These are phyloP conservation scores for Drosophila parthenogenetica DNA, from an alignment of 2,888 invertebrate genomes.

Conservation along the genomic window DNA sequence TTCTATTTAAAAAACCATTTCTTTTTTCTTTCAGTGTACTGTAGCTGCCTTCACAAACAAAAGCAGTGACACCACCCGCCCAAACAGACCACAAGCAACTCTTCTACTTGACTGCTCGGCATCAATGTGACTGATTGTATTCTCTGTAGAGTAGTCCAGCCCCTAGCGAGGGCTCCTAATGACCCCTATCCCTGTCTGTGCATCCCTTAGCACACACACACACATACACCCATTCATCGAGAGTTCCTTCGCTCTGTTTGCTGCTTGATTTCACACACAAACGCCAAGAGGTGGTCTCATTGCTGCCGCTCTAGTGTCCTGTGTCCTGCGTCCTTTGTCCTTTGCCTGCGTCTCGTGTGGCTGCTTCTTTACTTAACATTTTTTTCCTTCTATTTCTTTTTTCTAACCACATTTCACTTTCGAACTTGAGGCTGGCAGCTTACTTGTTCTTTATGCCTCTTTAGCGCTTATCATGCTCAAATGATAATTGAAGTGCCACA, in stretches of 20 bases:
- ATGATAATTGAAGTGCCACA: constrained; percentile 82
- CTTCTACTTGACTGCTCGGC: constrained; percentile 68
- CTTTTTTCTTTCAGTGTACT: no score
- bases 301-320: background rate
- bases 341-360: constrained; percentile 58
- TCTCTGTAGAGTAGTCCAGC: constrained; percentile 3
- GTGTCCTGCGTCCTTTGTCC: background rate
- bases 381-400: constrained; percentile 8
- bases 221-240: constrained; percentile 17
- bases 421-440: constrained; percentile 51
- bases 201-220: constrained; percentile 19
- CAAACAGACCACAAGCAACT: constrained; percentile 15
- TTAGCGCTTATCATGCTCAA: constrained; percentile 82
- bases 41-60: constrained; percentile 62
- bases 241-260: constrained; percentile 31
- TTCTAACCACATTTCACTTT: constrained; percentile 63
- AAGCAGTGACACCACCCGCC: constrained; percentile 66
- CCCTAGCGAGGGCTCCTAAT: constrained; percentile 50
- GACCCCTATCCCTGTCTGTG: constrained; percentile 60
- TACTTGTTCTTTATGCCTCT: constrained; percentile 69
- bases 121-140: constrained; percentile 53
- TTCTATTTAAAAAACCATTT: no score
- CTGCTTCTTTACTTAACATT: constrained; percentile 34
- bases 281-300: constrained; percentile 66
- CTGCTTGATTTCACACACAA: constrained; percentile 65